A percentile compares a stretch with the other conserved stretches of the same genome.
These are phyloP conservation scores for Tringa solitaria DNA, from an alignment of 2,113 vertebrate genomes.

Conservation along the genomic window DNA sequence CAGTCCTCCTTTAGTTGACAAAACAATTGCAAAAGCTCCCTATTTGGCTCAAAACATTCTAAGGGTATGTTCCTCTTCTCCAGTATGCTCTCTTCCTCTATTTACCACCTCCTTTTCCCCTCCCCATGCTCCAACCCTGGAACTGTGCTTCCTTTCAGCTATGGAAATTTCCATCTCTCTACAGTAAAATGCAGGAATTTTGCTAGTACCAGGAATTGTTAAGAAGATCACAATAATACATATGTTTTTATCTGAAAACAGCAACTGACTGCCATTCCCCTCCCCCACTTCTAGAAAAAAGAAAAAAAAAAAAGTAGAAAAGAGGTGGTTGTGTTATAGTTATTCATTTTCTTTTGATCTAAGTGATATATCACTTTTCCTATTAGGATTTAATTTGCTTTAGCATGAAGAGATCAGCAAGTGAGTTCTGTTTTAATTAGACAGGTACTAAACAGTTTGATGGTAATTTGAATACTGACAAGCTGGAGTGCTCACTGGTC, in stretches of 20 bases:
- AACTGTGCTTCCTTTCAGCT: background rate
- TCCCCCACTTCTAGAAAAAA: background rate
- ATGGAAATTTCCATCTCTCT: background rate
- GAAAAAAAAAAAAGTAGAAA: background rate
- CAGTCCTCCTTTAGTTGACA: background rate
- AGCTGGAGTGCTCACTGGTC: slow-evolving; percentile 57
- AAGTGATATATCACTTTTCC: slow-evolving; percentile 66
- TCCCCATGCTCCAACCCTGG: background rate
- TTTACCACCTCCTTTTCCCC: background rate
- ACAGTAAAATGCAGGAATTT: background rate
- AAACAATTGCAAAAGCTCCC: background rate
- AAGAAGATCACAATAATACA: background rate
- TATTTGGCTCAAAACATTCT: background rate
- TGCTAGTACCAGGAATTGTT: background rate
- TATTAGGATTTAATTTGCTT: slow-evolving; percentile 70
- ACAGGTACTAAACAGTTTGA: slow-evolving; percentile 68
- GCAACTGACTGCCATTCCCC: background rate
- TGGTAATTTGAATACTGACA: slow-evolving; percentile 69
- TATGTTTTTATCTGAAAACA: slow-evolving; percentile 11
- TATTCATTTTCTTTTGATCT: slow-evolving; percentile 64
- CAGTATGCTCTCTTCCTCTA: background rate
- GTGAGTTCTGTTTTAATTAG: slow-evolving; percentile 71
- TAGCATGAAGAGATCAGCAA: slow-evolving; percentile 65
- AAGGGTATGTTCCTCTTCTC: background rate
- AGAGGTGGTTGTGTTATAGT: slow-evolving; percentile 12